Base-by-base conservation (phyloP, 2,113 vertebrate genomes). In the Campylorhamphus procurvoides region DNA sequence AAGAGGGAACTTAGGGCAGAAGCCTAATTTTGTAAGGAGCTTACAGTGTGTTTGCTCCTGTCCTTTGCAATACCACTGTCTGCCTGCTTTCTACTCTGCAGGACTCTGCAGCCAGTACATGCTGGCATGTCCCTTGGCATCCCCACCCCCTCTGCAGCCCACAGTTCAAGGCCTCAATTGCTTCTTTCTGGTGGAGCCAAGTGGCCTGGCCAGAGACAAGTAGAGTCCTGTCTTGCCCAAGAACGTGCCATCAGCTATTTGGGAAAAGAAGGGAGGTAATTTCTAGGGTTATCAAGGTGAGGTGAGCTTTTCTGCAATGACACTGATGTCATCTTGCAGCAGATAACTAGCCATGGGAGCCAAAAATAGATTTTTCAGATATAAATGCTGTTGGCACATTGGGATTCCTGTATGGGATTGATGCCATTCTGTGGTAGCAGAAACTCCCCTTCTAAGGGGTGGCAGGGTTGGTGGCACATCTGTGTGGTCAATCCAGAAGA, bases 71-170 rank as follows among this genome's bases (percentile, higher is more conserved):
- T 67, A 37, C 5, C 20, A 8, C 28, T 13, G 15, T 15, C 9
- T 72, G 47, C 9, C 10, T 59, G 40, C 37, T 20, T 91, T 68
- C 42, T 87, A 46, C 73, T 56, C 17, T 25, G 39, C 72, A 75
- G 56, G 42, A 40, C 47, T 72, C 37, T 29, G 33, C 31, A 69
- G 55, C 6, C 55, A 37, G 18, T 13, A 33, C 2, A 3, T 22
- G 16, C n/a, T 62, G 31, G 5, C 12, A 20, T 7, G 31, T 40
- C 24, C 78, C 22, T 31, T 5, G 0, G 9, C 13, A 0, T 18
- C 17, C 12, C 14, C 17, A 18, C 6, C 12, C 17, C 8, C n/a
- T 52, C 23, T 42, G 49, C 1, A 8, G 20, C 13, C 6, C 18
- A 8, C 10, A 53, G 22, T 10, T 42, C 69, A 74, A 84, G 37